Evolutionary conservation across 2,797 vertebrate genomes (phyloP).

Genomic region (Rhyacichthys aspro): DNA sequence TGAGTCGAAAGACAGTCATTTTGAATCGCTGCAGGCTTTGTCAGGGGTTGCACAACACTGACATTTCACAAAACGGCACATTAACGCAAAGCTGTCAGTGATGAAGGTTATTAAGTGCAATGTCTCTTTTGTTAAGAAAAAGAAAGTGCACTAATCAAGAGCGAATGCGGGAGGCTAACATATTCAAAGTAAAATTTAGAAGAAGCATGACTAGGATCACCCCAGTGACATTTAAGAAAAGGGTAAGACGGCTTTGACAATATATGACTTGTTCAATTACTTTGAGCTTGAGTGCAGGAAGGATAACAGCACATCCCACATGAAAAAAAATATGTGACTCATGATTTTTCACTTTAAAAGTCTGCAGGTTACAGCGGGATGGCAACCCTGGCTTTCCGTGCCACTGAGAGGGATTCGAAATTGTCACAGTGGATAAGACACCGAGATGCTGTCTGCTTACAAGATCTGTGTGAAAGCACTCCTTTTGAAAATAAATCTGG

Average conservation of each 20-base stretch:
- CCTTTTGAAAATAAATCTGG: constrained; percentile 4
- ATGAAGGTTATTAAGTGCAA: neutral
- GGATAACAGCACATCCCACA: neutral
- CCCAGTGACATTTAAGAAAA: neutral
- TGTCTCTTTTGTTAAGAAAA: neutral
- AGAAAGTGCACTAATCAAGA: constrained; percentile 2
- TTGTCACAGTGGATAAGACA: neutral
- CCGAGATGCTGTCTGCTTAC: neutral
- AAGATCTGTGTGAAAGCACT: neutral
- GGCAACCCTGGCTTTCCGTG: neutral
- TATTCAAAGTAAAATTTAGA: neutral
- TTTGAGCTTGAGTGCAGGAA: neutral
- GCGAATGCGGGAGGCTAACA: neutral
- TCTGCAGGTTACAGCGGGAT: neutral
- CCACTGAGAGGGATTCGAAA: neutral
- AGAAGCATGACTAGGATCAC: neutral
- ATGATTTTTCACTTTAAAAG: neutral
- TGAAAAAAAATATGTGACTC: neutral
- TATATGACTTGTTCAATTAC: neutral
- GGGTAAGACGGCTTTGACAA: neutral
- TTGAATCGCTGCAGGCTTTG: neutral
- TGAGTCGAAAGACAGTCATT: neutral
- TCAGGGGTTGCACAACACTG: constrained; percentile 1
- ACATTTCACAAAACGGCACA: constrained; percentile 4
- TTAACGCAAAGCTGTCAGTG: constrained; percentile 3